Evolutionary conservation across 1,140 invertebrate genomes (phyloP).

Genomic region (Drosophila kanapiae): DNA sequence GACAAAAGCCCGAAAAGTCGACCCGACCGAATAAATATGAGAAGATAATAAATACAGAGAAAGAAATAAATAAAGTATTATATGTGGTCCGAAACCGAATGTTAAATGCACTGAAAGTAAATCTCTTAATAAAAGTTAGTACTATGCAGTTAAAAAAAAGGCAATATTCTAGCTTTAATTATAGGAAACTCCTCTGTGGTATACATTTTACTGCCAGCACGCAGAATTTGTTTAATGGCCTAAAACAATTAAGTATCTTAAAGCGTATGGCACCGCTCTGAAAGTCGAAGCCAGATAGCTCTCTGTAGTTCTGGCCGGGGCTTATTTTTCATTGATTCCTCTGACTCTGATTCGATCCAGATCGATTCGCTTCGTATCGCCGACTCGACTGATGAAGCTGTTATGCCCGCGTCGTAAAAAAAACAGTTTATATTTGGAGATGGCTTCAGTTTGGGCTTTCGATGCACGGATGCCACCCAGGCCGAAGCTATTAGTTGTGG

Average conservation of each 20-base stretch:
- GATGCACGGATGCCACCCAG: constrained; percentile 65
- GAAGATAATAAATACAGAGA: constrained; percentile 13
- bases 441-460: constrained; percentile 31
- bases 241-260: background rate
- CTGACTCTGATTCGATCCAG: constrained; percentile 14
- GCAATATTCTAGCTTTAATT: background rate
- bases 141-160: background rate
- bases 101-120: constrained; percentile 5
- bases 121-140: no score
- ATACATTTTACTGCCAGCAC: background rate
- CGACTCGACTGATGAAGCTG: constrained; percentile 28
- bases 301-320: background rate
- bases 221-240: background rate
- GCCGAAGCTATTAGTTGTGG: constrained; percentile 31
- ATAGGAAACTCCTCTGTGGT: no score
- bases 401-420: constrained; percentile 42
- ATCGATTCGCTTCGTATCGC: constrained; percentile 30
- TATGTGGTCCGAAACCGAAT: no score
- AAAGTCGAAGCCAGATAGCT: background rate
- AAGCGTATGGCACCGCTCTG: background rate
- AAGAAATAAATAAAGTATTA: no score
- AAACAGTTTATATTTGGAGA: constrained; percentile 39
- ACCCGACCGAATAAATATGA: constrained; percentile 38
- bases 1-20: constrained; percentile 67
- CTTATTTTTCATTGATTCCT: constrained; percentile 9